Base-by-base conservation (phyloP, 2,113 vertebrate genomes). In the Lepisosteus osseus region DNA sequence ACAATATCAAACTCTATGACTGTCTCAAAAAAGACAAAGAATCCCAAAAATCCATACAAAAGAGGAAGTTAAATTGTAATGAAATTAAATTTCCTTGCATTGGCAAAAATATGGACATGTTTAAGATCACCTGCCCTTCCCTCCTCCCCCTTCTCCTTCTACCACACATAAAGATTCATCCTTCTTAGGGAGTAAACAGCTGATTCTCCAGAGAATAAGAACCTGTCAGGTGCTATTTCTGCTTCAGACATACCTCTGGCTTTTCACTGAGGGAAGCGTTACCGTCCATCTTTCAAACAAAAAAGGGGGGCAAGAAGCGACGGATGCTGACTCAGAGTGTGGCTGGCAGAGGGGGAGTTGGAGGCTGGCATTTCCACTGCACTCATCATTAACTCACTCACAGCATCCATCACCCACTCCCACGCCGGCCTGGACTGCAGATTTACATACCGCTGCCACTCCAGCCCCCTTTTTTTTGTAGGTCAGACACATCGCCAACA, bases 271-370 rank as follows among this genome's bases (percentile, higher is more conserved):
- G 87, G 92, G 93, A 89, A 87, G 85, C 90, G 84, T 86, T 90
- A 91, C 90, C 92, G 89, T 86, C 85, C 86, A 85, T 83, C 86
- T 77, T 76, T 76, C 64, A 72, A 15, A 54, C 17, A 65, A 67
- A 61, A 68, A 72, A 78, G 72, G 67, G 65, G 70, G 74, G 71
- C 83, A 87, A 81, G 81, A 68, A 81, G 86, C 87, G 83, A 86
- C 87, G 89, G 89, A 87, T 92, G 93, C 93, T 93, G 93, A 93
- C 91, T 93, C 93, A 93, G 92, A 93, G 86, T 82, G 85, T 87
- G 91, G 85, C 87, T 86, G 83, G 89, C 89, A 91, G 86, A 89
- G 86, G 84, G 86, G 88, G 89, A 85, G 89, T 86, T 84, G 80
- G 86, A 89, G 81, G 88, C 88, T 89, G 89, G 87, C 83, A 89